Base-by-base conservation (phyloP, 2,888 invertebrate genomes). In the Sinopyrophorus schimmeli region DNA sequence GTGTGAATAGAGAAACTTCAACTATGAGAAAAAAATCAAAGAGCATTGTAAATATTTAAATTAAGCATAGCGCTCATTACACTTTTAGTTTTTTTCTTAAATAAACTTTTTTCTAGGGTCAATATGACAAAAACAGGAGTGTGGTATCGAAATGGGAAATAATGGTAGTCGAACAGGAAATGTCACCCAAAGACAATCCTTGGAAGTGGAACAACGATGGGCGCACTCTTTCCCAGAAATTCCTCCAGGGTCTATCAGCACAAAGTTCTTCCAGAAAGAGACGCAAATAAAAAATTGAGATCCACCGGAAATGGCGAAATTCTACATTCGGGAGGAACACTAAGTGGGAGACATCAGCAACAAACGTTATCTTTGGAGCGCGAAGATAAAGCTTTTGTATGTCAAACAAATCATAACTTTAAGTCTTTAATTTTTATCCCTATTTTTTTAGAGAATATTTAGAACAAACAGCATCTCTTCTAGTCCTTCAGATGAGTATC, bases 271-370 rank as follows among this genome's bases (percentile, higher is more conserved):
- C 89, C 89, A 5, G 82, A 85, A 50, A 80, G 80, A 62, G 82
- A 83, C 46, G 58, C 65, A 1, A 58, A 64, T 5, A 84, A 84
- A 56, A 79, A 82, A 55, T 75, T 92, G 41, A 81, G 89, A 53
- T 81, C 84, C 46, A 91, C 91, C 2, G 84, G 89, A 71, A 91
- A 92, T 73, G 91, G 91, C 37, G 85, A 83, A 63, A 89, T 90
- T 66, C 74, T 92, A 42, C 88, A 87, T 61, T 84, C 86, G 3
- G 90, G 89, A 1, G 91, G 91, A 37, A 91, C 91, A 54, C 84
- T 92, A 67, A 87, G 86, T 61, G 87, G 88, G 3, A 77, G 87
- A 43, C 77, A 61, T 28, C 53, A 57, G 20, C 48, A 54, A 23
- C 40, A 47, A 32, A 42, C 43, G 12, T 15, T 52, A 30, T 44